A percentile compares a stretch with the other conserved stretches of the same genome.
Evolutionary conservation across 1,140 invertebrate species (phyloP).

Genomic region (Grapholita molesta): DNA sequence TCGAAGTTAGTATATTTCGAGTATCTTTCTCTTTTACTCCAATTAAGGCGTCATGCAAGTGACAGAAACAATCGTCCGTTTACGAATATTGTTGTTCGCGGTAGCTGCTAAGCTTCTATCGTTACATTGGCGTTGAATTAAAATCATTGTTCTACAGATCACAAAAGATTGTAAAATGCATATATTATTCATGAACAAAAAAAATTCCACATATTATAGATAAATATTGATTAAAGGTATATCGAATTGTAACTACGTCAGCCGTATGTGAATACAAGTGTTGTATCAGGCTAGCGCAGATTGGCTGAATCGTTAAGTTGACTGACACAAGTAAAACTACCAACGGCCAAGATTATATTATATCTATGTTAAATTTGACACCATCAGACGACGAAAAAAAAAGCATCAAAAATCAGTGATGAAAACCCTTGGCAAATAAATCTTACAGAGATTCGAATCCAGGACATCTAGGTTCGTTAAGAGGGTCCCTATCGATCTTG

Average conservation of each 20-base stretch:
- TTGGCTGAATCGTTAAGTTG: neutral
- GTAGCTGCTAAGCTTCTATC: no score
- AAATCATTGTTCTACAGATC: neutral
- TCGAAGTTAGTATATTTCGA: no score
- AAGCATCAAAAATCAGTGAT: no score
- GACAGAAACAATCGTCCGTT: no score
- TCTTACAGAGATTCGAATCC: no score
- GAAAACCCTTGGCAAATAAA: no score
- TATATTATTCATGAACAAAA: neutral
- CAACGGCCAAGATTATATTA: neutral
- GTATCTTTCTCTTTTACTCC: no score
- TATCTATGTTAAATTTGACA: neutral
- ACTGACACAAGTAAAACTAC: neutral
- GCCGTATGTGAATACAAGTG: neutral
- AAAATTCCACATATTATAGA: neutral
- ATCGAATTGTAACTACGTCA: slow-evolving; percentile 8
- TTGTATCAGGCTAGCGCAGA: neutral
- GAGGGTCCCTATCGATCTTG: no score
- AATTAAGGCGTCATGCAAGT: no score
- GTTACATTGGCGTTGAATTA: neutral
- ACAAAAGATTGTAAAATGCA: neutral
- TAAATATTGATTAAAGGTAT: slow-evolving; percentile 12
- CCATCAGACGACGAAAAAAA: no score
- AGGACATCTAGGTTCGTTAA: no score
- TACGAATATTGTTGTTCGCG: no score